These are phyloP conservation scores for Poeciliopsis paucimaculata DNA, from an alignment of 2,797 vertebrate genomes.

Conservation along the genomic window DNA sequence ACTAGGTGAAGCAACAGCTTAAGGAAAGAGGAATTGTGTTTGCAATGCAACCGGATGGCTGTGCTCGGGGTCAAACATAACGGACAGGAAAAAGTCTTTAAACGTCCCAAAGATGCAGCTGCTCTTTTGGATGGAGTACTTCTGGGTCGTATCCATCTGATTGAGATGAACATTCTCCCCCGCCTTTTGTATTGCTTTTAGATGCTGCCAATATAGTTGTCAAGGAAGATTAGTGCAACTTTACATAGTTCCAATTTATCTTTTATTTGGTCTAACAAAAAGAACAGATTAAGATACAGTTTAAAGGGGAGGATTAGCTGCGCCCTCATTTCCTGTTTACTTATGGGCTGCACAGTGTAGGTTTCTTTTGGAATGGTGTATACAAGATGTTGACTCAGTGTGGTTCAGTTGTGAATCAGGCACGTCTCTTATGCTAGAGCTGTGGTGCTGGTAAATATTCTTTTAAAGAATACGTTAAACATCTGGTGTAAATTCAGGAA, in stretches of 20 bases:
- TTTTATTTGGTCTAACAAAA: neutral
- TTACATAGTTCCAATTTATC: neutral
- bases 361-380: neutral
- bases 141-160: neutral
- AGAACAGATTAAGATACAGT: neutral
- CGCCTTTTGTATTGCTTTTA: neutral
- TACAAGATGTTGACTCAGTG: neutral
- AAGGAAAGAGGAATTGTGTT: too few species aligned
- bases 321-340: neutral
- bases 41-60: too few species aligned
- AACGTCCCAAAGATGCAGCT: too few species aligned
- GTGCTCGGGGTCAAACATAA: too few species aligned
- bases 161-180: neutral
- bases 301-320: neutral
- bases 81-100: too few species aligned
- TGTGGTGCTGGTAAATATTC: neutral
- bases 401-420: neutral
- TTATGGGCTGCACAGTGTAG: neutral
- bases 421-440: neutral
- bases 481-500: neutral
- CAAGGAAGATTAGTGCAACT: neutral
- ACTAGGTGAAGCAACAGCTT: too few species aligned
- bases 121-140: neutral
- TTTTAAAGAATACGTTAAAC: constrained; percentile 2
- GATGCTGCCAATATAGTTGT: neutral